Evolutionary conservation across 2,888 invertebrate species (phyloP), one percentile per base, ranked within the genome.

Genomic region (Priocnemis perturbator): DNA sequence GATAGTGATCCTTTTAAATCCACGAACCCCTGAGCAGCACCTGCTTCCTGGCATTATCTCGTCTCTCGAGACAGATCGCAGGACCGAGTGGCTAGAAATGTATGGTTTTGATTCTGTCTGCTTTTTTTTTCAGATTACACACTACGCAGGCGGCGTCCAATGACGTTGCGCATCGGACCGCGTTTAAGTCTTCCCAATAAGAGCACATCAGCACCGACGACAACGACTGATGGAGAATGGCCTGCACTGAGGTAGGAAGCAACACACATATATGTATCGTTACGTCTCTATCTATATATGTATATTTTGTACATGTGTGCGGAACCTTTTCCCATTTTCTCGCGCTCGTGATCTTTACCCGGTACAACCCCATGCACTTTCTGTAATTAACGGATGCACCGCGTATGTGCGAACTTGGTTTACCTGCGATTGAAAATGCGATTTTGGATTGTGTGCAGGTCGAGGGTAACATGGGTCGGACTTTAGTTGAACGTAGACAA

Each of bases 81-180:
- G 45, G 21, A 26, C 45, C 63, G 44, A 60, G 37, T 23, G 14
- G 23, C 7, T 47, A 19, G 9, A 5, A 44, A n/a, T 15, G n/a
- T 11, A 47, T 59, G 19, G 11, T 15, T 19, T 14, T 58, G 20
- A 44, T 30, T 17, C 37, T 17, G 15, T n/a, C n/a, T n/a, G n/a
- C 55, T n/a, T 17, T 9, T 69, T 68, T 21, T 87, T 86, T 17
- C 81, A 91, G 91, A 91, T 82, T 90, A 90, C 78, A 88, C 89
- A 45, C 77, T 89, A 50, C 89, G 91, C 57, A 86, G 90, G 57
- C 86, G 91, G 61, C 89, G 91, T 58, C 91, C 91, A 58, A 90
- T 91, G 81, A 91, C 91, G 30, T 77, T 91, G 73, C 87, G 89
- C 61, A 91, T 91, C 70, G 90, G 91, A 81, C 91, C 91, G 5